Conservation (phyloP, 2,113 vertebrate genomes). For the Paedocypris sp. region DNA sequence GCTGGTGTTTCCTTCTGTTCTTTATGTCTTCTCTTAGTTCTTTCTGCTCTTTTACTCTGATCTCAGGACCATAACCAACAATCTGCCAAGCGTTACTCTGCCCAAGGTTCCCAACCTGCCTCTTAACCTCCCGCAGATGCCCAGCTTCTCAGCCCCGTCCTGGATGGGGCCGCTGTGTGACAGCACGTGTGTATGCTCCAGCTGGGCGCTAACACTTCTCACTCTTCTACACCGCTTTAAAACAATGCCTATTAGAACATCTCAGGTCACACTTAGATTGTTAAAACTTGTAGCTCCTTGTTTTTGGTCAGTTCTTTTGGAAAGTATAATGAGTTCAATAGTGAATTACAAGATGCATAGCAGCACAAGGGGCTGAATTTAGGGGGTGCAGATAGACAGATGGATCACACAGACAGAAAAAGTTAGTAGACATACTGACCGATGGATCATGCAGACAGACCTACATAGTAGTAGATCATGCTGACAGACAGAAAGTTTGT, state of each 20-base stretch:
- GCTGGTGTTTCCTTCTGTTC: not conserved
- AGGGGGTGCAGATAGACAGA: too few relatives aligned
- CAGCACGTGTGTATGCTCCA: slow-evolving; percentile 84
- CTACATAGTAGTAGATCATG: too few relatives aligned
- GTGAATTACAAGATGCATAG: too few relatives aligned
- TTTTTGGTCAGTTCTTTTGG: too few relatives aligned
- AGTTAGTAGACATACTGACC: too few relatives aligned
- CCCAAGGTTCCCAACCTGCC: slow-evolving; percentile 93
- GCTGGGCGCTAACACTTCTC: slow-evolving; percentile 28
- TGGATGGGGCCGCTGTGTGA: slow-evolving; percentile 93
- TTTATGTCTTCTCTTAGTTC: slow-evolving; percentile 1
- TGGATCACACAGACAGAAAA: too few relatives aligned
- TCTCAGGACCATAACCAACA: slow-evolving; percentile 91
- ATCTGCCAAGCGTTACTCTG: slow-evolving; percentile 89
- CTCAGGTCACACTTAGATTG: too few relatives aligned
- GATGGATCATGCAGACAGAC: too few relatives aligned
- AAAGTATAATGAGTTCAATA: too few relatives aligned
- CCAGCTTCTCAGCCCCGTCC: slow-evolving; percentile 83
- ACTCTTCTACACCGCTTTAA: not conserved
- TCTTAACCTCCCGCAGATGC: slow-evolving; percentile 90
- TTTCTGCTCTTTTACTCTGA: slow-evolving; percentile 33
- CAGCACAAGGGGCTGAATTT: too few relatives aligned
- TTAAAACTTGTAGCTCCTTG: too few relatives aligned
- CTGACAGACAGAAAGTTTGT: too few relatives aligned
- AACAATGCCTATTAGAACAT: slow-evolving; percentile 33